Evolutionary conservation across 2,797 vertebrate species (phyloP), one percentile per base, ranked within the genome.

Genomic region (Enteromius unitaeniatus): DNA sequence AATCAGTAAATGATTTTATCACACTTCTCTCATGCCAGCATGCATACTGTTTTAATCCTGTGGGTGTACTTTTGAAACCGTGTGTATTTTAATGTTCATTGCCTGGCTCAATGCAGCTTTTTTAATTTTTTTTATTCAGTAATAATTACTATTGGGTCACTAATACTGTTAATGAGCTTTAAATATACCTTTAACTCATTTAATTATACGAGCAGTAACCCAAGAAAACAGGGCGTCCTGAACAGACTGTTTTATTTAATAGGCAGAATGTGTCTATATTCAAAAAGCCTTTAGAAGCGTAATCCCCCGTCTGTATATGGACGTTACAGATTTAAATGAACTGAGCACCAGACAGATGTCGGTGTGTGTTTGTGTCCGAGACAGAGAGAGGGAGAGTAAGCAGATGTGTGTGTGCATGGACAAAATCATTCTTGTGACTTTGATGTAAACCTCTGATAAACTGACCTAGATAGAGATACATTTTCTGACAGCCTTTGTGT

Each of bases 381-480:
- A 51, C 26, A 73, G 49, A 58, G n/a, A 55, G 49, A 72, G 58
- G 11, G 26, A 49, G 23, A 19, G 37, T 40, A 69, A 83, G 78
- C 81, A 75, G 49, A 79, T 53, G 45, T 53, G 51, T 77, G 17
- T 67, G 45, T 4, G 45, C 4, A 4, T 47, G 47, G 49, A 47
- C 19, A 26, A 83, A 75, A 75, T 83, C 60, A 70, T 62, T 65
- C 10, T 53, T 11, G 51, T 76, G 62, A 84, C 70, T 81, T 81
- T 55, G 64, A 77, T 77, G 69, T 79, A 75, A 83, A 83, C 49
- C 76, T 70, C 68, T 74, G 47, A 78, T 83, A 79, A 86, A 83
- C 75, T 86, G 76, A 86, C 85, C 85, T 79, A 83, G 37, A 86
- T 83, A 45, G 60, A 65, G 14, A 79, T 26, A n/a, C 34, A 73